Evolutionary conservation across 1,140 invertebrate genomes (phyloP).

Genomic region (Lordiphosa stackelbergi): DNA sequence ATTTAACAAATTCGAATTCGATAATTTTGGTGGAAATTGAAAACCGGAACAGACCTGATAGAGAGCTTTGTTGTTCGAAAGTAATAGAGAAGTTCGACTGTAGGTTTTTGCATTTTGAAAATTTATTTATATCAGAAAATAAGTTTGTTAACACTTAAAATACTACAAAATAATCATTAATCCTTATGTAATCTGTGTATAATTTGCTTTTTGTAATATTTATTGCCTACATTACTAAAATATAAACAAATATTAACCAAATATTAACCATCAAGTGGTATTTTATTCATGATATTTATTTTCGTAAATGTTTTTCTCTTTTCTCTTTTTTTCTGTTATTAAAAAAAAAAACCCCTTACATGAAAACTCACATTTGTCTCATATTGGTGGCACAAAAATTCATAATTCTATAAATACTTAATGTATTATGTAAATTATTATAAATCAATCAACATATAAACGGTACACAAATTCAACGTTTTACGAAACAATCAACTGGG

Average conservation of each 20-base stretch:
- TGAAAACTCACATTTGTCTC: conserved; percentile 59
- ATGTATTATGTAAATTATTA: conserved; percentile 30
- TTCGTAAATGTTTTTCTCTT: conserved; percentile 76
- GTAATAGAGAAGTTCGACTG: no score
- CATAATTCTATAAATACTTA: conserved; percentile 32
- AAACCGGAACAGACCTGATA: no score
- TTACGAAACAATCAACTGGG: conserved; percentile 40
- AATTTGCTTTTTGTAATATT: not conserved
- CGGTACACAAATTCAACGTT: conserved; percentile 26
- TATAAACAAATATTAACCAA: conserved; percentile 22
- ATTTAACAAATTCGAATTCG: no score
- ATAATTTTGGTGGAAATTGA: no score
- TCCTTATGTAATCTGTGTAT: no score
- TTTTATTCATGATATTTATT: conserved; percentile 62
- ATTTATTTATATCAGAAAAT: no score
- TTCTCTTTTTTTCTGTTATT: conserved; percentile 73
- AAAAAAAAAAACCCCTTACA: conserved; percentile 36
- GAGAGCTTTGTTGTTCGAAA: no score
- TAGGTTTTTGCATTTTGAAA: no score
- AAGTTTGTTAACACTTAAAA: no score
- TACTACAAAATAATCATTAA: no score
- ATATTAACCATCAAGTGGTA: conserved; percentile 23
- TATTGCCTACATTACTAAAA: conserved; percentile 1
- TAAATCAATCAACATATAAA: conserved; percentile 29
- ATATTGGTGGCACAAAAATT: conserved; percentile 74